A percentile compares a stretch with the other conserved stretches of the same genome.
Conservation (phyloP, 2,113 vertebrate genomes). For the Strigops habroptila region DNA sequence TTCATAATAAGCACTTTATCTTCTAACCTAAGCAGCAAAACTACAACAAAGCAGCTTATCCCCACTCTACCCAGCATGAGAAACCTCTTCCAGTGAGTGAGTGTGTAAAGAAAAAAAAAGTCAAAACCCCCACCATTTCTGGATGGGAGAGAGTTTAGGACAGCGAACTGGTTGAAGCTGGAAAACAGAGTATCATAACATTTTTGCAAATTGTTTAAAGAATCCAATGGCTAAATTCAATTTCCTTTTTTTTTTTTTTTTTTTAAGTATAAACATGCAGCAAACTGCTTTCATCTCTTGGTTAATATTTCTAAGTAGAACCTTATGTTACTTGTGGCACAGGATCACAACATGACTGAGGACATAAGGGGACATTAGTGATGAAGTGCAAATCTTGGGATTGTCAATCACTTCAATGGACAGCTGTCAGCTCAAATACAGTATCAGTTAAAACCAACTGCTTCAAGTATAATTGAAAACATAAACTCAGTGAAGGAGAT, state of each 20-base stretch:
- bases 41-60: not conserved
- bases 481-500: not conserved
- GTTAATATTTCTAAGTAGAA: not conserved
- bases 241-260: not conserved
- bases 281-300: not conserved
- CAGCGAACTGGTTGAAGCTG: not conserved
- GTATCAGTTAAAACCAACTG: not conserved
- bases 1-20: not conserved
- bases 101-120: not conserved
- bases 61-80: not conserved
- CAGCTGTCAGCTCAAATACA: not conserved
- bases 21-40: not conserved
- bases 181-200: not conserved
- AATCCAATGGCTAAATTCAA: not conserved
- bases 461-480: not conserved
- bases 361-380: not conserved
- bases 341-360: not conserved
- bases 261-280: not conserved
- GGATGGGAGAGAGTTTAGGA: not conserved
- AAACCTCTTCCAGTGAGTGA: not conserved
- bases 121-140: not conserved
- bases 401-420: not conserved
- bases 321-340: not conserved
- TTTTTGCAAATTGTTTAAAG: not conserved
- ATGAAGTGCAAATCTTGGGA: not conserved